A percentile compares a stretch with the other conserved stretches of the same genome.
These are phyloP conservation scores for Rhingia campestris DNA, from an alignment of 2,888 invertebrate species.

Conservation along the genomic window DNA sequence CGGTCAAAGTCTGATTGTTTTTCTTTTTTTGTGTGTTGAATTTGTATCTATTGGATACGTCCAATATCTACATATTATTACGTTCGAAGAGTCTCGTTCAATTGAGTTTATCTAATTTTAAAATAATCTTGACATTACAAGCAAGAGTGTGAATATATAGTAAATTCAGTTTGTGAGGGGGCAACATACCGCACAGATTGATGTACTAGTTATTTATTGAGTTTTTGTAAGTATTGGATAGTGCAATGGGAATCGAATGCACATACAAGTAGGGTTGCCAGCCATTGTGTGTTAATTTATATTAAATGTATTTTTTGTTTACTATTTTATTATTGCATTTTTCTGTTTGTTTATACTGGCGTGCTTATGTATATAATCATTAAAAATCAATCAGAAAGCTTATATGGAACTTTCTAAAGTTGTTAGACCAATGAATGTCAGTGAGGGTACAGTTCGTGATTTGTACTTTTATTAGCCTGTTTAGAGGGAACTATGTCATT, in stretches of 20 bases:
- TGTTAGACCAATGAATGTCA: too few relatives aligned
- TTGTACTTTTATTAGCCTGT: too few relatives aligned
- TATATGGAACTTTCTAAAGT: too few relatives aligned
- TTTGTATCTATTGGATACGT: constrained; percentile 49
- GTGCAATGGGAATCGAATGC: constrained; percentile 15
- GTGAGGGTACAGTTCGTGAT: too few relatives aligned
- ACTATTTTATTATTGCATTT: too few relatives aligned
- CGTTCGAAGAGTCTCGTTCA: constrained; percentile 26
- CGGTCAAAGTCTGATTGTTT: constrained; percentile 71
- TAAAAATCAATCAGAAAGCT: too few relatives aligned
- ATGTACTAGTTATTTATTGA: constrained; percentile 34
- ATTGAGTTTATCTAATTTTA: constrained; percentile 62
- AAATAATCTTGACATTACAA: constrained; percentile 51
- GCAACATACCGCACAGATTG: constrained; percentile 23
- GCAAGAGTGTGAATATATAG: constrained; percentile 14
- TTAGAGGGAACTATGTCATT: constrained; percentile 2
- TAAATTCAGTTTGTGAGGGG: constrained; percentile 30
- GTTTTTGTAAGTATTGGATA: constrained; percentile 34
- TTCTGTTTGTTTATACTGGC: too few relatives aligned
- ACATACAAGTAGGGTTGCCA: constrained; percentile 35
- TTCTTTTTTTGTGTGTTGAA: constrained; percentile 49
- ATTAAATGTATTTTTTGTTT: too few relatives aligned
- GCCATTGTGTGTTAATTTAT: neutral
- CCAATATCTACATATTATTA: constrained; percentile 17
- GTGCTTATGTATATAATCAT: too few relatives aligned